Base-by-base conservation (phyloP, 37 sponge, comb jelly and placozoan genomes). In the Dysidea cf. avara region DNA sequence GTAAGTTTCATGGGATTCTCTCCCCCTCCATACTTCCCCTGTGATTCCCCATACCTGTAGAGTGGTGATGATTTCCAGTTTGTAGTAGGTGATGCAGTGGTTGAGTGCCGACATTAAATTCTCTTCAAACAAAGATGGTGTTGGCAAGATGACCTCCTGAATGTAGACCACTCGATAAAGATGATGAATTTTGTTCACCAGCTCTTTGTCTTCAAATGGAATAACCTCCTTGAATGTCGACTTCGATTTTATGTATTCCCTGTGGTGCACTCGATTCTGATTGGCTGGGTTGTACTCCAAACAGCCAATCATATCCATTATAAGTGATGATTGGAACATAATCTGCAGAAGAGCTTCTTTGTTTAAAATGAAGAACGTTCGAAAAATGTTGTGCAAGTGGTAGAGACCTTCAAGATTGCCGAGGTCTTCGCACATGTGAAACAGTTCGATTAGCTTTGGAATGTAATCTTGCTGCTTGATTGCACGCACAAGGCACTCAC, bases 51-150 rank as follows among this genome's bases (percentile, higher is more conserved):
- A n/a, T n/a, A 87, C 88, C 88, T 87, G 82, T 1, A 87, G 35
- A n/a, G 49, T 40, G 21, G 66, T 71, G 51, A 94, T 74, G 31
- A 98, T 94, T 39, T 94, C 99, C 26, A 77, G 60, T 73, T 98
- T 98, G 69, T 88, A 86, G 69, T 92, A 92, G 26, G 86, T 60
- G 38, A 94, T 58, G 51, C 89, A 77, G 6, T 90, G 80, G 61
- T 86, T 86, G 32, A 98, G 80, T 12, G 90, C 82, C 2, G 93
- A 88, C 77, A 92, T 77, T 73, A 92, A 76, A 68, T 97, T 87
- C 87, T 94, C 98, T 55, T 98, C 99, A 65, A 98, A 98, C 36
- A 98, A 87, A 26, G 93, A 89, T 13, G 93, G 99, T 30, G 96
- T 94, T 25, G 99, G 96, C 22, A 94, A 69, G 29, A 97, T 85